Evolutionary conservation across 2,888 invertebrate genomes (phyloP).

Genomic region (Dryomyza anilis): DNA sequence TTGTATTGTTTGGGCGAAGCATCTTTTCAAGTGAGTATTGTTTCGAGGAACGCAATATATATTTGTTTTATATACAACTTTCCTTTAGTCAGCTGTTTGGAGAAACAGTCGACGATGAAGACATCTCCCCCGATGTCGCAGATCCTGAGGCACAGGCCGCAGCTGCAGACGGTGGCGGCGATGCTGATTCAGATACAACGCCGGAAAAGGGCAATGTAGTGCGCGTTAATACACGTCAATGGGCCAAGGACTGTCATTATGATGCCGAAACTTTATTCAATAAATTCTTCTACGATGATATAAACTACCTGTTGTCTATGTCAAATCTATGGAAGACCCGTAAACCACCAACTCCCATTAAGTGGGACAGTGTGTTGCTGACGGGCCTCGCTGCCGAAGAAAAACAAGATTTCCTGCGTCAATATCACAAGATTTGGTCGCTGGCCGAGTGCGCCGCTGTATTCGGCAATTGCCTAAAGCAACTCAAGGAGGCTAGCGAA

Average conservation of each 20-base stretch:
- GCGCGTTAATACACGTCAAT: conserved; percentile 78
- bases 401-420: conserved; percentile 61
- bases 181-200: conserved; percentile 67
- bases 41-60: not conserved
- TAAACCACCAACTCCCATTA: conserved; percentile 79
- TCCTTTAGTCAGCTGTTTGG: conserved; percentile 88
- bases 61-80: not conserved
- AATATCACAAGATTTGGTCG: conserved; percentile 80
- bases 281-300: conserved; percentile 94
- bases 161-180: conserved; percentile 57
- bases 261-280: conserved; percentile 84
- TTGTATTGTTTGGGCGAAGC: conserved; percentile 99
- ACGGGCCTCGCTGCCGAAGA: conserved; percentile 24
- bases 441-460: conserved; percentile 75
- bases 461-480: conserved; percentile 71
- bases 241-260: conserved; percentile 86
- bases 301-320: conserved; percentile 93
- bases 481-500: conserved; percentile 67
- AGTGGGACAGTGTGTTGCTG: conserved; percentile 72
- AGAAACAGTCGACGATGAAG: conserved; percentile 94
- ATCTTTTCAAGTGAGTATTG: conserved; percentile 86
- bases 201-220: conserved; percentile 63
- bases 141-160: conserved; percentile 82
- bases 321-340: conserved; percentile 93
- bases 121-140: conserved; percentile 95